phyloP scores from a whole-genome alignment of 2,888 invertebrate species.

The Acanthosepion pharaonis region DNA sequence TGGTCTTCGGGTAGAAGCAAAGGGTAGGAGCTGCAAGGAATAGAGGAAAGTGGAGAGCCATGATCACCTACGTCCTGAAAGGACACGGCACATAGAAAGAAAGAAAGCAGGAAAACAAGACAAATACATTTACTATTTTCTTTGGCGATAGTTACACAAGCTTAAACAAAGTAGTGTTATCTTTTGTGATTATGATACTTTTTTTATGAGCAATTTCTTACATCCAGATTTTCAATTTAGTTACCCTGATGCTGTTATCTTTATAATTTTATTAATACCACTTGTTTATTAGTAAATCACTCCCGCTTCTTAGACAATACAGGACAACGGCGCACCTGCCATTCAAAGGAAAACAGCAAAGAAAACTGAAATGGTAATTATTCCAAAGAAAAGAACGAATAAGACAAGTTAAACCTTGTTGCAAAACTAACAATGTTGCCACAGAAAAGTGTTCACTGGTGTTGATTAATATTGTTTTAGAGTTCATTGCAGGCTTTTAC shows the following conservation, averaged over 20 bases:
- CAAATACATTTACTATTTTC: too few relatives aligned
- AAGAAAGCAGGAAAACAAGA: too few relatives aligned
- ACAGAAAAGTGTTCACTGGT: not conserved
- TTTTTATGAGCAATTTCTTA: not conserved
- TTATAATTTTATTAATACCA: not conserved
- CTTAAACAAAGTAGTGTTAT: too few relatives aligned
- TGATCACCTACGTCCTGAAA: too few relatives aligned
- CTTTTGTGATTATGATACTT: too few relatives aligned
- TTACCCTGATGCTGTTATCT: not conserved
- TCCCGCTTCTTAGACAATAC: not conserved
- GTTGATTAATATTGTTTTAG: slow-evolving; percentile 15
- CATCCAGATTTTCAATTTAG: not conserved
- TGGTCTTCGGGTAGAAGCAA: too few relatives aligned
- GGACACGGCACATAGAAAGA: too few relatives aligned
- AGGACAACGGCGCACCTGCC: not conserved
- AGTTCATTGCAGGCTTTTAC: not conserved
- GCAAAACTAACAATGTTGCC: not conserved
- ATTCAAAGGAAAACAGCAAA: not conserved
- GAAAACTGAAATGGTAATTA: not conserved
- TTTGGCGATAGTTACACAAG: too few relatives aligned
- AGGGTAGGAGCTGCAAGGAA: too few relatives aligned
- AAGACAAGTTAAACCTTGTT: not conserved
- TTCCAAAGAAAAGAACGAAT: not conserved
- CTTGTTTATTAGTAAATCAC: not conserved
- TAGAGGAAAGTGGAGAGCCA: too few relatives aligned